A percentile compares a stretch with the other conserved stretches of the same genome.
phyloP scores from a whole-genome alignment of 1,140 invertebrate genomes.

The Pseudomyrmex sp. region DNA sequence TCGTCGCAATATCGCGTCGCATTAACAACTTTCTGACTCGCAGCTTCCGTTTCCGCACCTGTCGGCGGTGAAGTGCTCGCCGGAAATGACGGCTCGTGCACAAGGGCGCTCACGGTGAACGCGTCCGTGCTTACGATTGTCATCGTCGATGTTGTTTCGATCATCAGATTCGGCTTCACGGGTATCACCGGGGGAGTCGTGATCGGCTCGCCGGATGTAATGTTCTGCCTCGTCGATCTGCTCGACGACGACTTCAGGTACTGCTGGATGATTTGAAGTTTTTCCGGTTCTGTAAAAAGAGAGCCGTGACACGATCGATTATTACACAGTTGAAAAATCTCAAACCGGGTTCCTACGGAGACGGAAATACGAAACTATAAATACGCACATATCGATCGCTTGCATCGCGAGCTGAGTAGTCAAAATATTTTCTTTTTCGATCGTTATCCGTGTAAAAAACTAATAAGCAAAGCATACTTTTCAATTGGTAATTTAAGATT shows the following conservation, averaged over 20 bases:
- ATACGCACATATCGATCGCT: neutral
- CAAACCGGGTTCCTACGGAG: neutral
- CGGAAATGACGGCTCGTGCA: conserved; percentile 57
- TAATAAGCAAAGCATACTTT: neutral
- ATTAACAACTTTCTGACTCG: conserved; percentile 61
- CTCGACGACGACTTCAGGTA: conserved; percentile 80
- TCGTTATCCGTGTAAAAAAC: neutral
- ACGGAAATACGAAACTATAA: neutral
- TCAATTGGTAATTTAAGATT: neutral
- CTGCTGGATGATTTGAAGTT: conserved; percentile 83
- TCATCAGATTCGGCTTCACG: conserved; percentile 17
- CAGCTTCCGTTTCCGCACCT: conserved; percentile 56
- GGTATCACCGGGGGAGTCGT: too few species aligned
- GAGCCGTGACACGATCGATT: conserved; percentile 1
- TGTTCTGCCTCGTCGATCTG: conserved; percentile 68
- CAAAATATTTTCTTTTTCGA: too few species aligned
- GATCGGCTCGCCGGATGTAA: conserved; percentile 52
- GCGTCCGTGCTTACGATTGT: neutral
- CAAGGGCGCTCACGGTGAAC: conserved; percentile 19
- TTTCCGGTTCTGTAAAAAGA: conserved; percentile 79
- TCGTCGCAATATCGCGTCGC: conserved; percentile 82
- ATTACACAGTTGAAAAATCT: neutral
- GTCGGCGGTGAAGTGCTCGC: conserved; percentile 13
- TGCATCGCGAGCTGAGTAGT: neutral
- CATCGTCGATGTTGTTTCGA: conserved; percentile 40